Conservation (phyloP, 2,113 vertebrate genomes). For the Lasiurus cinereus region DNA sequence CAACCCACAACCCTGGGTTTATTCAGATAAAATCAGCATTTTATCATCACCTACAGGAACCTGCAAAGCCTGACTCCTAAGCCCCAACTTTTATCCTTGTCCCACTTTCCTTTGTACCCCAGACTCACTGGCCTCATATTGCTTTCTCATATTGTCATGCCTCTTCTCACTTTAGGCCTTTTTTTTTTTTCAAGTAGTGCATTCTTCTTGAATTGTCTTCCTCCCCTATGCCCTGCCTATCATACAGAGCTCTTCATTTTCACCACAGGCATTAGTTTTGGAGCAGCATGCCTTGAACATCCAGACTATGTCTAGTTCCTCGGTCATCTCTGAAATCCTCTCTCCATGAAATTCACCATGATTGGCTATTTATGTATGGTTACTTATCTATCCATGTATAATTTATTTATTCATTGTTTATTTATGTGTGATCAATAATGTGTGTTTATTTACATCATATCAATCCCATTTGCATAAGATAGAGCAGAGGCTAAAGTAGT, state of each 20-base stretch:
- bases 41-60: background rate
- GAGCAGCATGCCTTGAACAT: accelerated
- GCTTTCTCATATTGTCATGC: background rate
- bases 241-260: accelerated
- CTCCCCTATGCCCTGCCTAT: accelerated
- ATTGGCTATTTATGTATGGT: background rate
- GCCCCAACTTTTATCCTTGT: background rate
- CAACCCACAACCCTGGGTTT: background rate
- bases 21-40: background rate
- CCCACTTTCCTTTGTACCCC: background rate
- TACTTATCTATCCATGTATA: too few relatives aligned
- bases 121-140: background rate
- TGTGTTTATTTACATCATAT: background rate
- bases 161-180: background rate
- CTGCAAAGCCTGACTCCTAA: accelerated
- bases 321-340: accelerated
- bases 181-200: background rate
- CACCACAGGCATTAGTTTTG: accelerated
- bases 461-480: background rate
- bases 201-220: background rate
- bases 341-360: accelerated
- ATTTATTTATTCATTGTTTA: too few relatives aligned
- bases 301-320: accelerated
- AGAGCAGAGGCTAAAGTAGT: background rate
- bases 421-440: background rate